These are phyloP conservation scores for Probaryconus sp. DNA, from an alignment of 1,140 invertebrate species.

Conservation along the genomic window DNA sequence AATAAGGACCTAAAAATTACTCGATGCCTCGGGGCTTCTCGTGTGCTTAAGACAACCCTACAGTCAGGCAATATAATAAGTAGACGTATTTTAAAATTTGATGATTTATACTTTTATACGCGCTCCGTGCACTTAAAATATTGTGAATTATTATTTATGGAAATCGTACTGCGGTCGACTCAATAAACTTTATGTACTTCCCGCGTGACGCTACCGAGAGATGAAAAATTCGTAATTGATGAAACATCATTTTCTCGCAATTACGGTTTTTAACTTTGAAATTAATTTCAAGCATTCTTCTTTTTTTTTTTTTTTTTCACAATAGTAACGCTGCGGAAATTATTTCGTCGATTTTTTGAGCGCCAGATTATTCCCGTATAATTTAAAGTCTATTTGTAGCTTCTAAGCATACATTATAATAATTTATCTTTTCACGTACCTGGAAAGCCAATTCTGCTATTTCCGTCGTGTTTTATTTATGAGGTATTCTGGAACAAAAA, in stretches of 20 bases:
- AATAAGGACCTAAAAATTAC: slow-evolving; percentile 31
- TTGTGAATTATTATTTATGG: slow-evolving; percentile 46
- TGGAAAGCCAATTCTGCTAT: too few relatives aligned
- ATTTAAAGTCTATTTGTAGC: too few relatives aligned
- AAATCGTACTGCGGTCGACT: slow-evolving; percentile 19
- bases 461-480: too few relatives aligned
- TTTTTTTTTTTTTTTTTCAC: slow-evolving; percentile 21
- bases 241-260: slow-evolving; percentile 34
- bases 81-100: slow-evolving; percentile 43
- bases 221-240: slow-evolving; percentile 43
- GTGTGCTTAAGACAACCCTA: slow-evolving; percentile 11
- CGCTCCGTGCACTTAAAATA: slow-evolving; percentile 35
- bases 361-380: too few relatives aligned
- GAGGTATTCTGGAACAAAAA: too few relatives aligned
- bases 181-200: slow-evolving; percentile 23
- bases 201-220: neutral
- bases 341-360: slow-evolving; percentile 7
- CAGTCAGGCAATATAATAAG: slow-evolving; percentile 28
- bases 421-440: too few relatives aligned
- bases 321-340: neutral
- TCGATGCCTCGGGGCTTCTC: slow-evolving; percentile 26
- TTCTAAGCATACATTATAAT: too few relatives aligned
- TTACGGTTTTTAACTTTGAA: slow-evolving; percentile 33
- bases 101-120: slow-evolving; percentile 30
- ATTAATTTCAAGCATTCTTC: slow-evolving; percentile 41